Conservation (phyloP, 2,888 invertebrate species). For the Acrobeloides nanus region DNA sequence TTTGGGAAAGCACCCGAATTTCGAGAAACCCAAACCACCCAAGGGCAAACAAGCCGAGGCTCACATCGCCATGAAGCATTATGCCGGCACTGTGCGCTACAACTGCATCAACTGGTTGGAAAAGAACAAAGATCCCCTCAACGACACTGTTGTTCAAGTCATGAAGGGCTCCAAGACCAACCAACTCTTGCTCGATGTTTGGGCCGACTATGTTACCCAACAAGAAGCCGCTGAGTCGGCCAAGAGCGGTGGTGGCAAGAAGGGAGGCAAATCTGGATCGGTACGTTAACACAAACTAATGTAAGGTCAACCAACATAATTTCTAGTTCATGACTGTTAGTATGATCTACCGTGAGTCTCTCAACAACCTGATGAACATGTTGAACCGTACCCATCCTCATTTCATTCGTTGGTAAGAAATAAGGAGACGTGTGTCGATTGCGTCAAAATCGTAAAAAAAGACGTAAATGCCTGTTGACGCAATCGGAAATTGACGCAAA, state of each 20-base stretch:
- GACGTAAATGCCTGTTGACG: too few relatives aligned
- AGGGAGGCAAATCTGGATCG: constrained; percentile 53
- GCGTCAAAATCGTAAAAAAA: too few relatives aligned
- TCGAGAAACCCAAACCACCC: constrained; percentile 55
- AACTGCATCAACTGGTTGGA: constrained; percentile 98
- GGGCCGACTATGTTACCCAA: constrained; percentile 49
- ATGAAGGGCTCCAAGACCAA: constrained; percentile 35
- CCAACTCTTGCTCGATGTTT: constrained; percentile 26
- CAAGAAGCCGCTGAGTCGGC: constrained; percentile 46
- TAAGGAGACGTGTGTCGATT: too few relatives aligned
- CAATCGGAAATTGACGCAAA: too few relatives aligned
- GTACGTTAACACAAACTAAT: too few relatives aligned
- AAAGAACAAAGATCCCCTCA: constrained; percentile 87
- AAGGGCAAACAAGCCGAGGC: constrained; percentile 57
- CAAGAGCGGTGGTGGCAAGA: constrained; percentile 45
- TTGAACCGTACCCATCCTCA: constrained; percentile 38
- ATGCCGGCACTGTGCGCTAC: constrained; percentile 73
- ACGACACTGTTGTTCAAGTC: constrained; percentile 78
- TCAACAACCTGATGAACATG: constrained; percentile 50
- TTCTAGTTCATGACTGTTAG: constrained; percentile 78
- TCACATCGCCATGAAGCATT: constrained; percentile 59
- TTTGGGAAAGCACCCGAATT: constrained; percentile 53
- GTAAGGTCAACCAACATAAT: too few relatives aligned
- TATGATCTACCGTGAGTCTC: constrained; percentile 49
- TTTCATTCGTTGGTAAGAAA: constrained; percentile 94